These are phyloP conservation scores for Gnatocerus cornutus DNA, from an alignment of 2,888 invertebrate genomes.

Conservation along the genomic window DNA sequence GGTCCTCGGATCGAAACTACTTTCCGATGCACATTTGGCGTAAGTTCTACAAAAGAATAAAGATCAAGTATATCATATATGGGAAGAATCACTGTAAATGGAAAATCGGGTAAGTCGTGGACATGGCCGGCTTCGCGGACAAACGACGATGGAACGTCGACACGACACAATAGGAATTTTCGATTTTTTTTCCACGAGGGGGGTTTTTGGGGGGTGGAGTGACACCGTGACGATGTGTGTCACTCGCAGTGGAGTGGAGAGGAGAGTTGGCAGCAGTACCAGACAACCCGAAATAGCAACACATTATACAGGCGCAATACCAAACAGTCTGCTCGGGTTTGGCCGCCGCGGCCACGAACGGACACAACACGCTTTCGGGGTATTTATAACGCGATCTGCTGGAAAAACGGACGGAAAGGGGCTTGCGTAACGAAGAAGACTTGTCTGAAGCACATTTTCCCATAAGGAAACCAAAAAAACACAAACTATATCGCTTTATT, in stretches of 20 bases:
- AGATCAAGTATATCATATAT: constrained; percentile 73
- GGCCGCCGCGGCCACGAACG: constrained; percentile 39
- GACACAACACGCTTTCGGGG: constrained; percentile 23
- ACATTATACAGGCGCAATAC: constrained; percentile 63
- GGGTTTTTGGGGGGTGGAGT: constrained; percentile 52
- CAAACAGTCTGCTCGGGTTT: constrained; percentile 62
- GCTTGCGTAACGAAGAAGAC: constrained; percentile 27
- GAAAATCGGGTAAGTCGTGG: constrained; percentile 71
- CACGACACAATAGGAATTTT: constrained; percentile 61
- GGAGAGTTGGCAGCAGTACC: constrained; percentile 67
- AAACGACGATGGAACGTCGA: constrained; percentile 56
- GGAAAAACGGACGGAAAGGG: constrained; percentile 31
- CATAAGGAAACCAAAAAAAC: background rate
- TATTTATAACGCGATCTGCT: constrained; percentile 27
- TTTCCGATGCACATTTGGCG: constrained; percentile 68
- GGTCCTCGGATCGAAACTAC: constrained; percentile 68
- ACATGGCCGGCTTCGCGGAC: constrained; percentile 62
- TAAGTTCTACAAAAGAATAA: constrained; percentile 71
- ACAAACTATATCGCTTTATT: too few species aligned
- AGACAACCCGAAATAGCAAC: constrained; percentile 68
- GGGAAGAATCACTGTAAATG: constrained; percentile 73
- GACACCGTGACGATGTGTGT: constrained; percentile 53
- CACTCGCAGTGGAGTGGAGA: constrained; percentile 54
- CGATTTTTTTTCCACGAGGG: constrained; percentile 8
- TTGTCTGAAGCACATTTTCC: background rate